phyloP scores from a whole-genome alignment of 2,888 invertebrate genomes.

The Corythucha ciliata region DNA sequence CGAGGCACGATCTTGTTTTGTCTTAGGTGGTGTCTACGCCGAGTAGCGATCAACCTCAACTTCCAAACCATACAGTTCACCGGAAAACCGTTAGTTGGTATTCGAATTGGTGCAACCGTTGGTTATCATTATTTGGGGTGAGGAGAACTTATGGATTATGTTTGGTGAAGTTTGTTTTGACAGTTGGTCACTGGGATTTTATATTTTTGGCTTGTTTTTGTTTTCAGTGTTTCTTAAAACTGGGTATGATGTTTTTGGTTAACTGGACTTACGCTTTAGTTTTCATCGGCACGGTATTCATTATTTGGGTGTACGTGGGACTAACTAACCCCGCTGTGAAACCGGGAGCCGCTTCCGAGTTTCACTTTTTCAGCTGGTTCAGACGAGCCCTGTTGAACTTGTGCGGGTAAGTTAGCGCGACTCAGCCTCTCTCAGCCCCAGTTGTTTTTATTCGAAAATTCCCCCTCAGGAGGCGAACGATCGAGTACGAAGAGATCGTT shows the following conservation, averaged over 20 bases:
- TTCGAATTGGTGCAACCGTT: constrained; percentile 84
- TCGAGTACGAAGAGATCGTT: constrained; percentile 76
- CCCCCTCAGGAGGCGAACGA: constrained; percentile 56
- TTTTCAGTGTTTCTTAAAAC: constrained; percentile 70
- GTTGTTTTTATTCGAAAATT: constrained; percentile 2
- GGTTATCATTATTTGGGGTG: constrained; percentile 86
- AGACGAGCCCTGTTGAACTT: constrained; percentile 60
- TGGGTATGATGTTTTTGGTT: constrained; percentile 84
- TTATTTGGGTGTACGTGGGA: constrained; percentile 90
- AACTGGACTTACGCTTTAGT: constrained; percentile 87
- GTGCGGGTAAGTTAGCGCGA: constrained; percentile 55
- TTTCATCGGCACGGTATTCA: constrained; percentile 67
- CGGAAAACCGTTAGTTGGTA: constrained; percentile 93
- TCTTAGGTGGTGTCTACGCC: constrained; percentile 23
- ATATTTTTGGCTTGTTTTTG: not conserved
- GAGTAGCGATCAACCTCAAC: constrained; percentile 23
- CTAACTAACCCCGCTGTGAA: constrained; percentile 91
- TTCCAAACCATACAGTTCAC: constrained; percentile 46
- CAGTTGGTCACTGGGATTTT: not conserved
- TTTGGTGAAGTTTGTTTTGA: not conserved
- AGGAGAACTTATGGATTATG: constrained; percentile 43
- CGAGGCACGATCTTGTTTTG: no score
- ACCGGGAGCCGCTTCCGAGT: constrained; percentile 78
- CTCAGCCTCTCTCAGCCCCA: constrained; percentile 5
- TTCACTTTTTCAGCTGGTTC: constrained; percentile 69